Evolutionary conservation across 2,113 vertebrate genomes (phyloP).

Genomic region (Emydura subglobosa): DNA sequence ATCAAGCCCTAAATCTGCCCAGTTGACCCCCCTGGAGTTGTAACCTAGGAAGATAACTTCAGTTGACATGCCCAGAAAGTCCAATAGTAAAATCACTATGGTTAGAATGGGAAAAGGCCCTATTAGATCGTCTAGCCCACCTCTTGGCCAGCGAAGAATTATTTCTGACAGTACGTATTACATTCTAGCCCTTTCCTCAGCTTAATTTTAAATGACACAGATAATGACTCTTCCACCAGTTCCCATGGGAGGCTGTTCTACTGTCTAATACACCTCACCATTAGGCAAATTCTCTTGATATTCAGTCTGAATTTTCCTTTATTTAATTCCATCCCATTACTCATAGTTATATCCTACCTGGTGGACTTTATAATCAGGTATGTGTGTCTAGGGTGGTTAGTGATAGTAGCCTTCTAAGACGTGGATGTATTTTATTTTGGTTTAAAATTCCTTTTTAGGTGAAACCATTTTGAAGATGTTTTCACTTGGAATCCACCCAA

Average conservation of each 20-base stretch:
- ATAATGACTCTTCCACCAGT: neutral
- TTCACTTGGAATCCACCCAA: neutral
- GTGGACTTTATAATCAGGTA: neutral
- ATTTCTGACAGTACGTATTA: neutral
- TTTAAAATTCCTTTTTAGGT: neutral
- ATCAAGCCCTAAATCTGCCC: neutral
- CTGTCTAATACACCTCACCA: neutral
- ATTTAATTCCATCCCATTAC: neutral
- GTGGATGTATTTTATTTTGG: rapidly evolving
- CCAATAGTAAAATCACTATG: neutral
- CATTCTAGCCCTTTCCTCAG: neutral
- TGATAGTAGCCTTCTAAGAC: neutral
- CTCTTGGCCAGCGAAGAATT: neutral
- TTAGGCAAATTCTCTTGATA: neutral
- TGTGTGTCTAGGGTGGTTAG: rapidly evolving
- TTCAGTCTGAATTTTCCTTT: neutral
- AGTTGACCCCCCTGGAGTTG: neutral
- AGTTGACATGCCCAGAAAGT: neutral
- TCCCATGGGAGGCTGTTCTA: neutral
- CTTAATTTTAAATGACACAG: neutral
- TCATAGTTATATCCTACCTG: neutral
- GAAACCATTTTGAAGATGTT: slow-evolving; percentile 12
- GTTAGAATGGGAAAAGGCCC: neutral
- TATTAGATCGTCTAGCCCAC: neutral
- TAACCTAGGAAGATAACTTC: neutral